Evolutionary conservation across 2,888 invertebrate genomes (phyloP).

Genomic region (Meiosimyza decipiens): DNA sequence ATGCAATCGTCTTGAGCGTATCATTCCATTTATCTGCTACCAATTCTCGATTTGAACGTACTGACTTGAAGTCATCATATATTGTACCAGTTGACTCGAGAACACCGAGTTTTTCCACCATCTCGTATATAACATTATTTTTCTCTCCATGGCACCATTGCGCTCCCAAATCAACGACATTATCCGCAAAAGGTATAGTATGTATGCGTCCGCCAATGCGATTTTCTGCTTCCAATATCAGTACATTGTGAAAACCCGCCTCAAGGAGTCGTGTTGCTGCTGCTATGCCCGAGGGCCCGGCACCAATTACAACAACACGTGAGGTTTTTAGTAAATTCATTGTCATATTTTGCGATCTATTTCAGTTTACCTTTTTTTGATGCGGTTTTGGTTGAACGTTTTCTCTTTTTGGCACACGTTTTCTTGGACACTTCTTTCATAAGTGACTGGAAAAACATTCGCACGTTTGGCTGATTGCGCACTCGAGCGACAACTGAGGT

Average conservation of each 20-base stretch:
- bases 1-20: constrained; percentile 61
- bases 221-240: constrained; percentile 73
- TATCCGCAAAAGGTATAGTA: constrained; percentile 70
- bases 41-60: constrained; percentile 64
- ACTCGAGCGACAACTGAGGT: constrained; percentile 36
- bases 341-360: background rate
- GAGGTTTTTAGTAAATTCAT: constrained; percentile 43
- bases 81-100: constrained; percentile 55
- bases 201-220: constrained; percentile 75
- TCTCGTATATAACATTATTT: constrained; percentile 71
- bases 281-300: constrained; percentile 65
- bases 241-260: constrained; percentile 67
- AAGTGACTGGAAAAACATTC: background rate
- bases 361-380: background rate
- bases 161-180: constrained; percentile 78
- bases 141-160: constrained; percentile 78
- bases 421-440: background rate
- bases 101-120: constrained; percentile 63
- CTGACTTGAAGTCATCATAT: constrained; percentile 58
- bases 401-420: background rate
- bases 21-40: constrained; percentile 59
- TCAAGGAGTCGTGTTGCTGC: constrained; percentile 64
- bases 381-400: background rate
- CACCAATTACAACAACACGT: constrained; percentile 63
- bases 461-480: constrained; percentile 35